These are phyloP conservation scores for Eueides isabella DNA, from an alignment of 1,140 invertebrate species.

Conservation along the genomic window DNA sequence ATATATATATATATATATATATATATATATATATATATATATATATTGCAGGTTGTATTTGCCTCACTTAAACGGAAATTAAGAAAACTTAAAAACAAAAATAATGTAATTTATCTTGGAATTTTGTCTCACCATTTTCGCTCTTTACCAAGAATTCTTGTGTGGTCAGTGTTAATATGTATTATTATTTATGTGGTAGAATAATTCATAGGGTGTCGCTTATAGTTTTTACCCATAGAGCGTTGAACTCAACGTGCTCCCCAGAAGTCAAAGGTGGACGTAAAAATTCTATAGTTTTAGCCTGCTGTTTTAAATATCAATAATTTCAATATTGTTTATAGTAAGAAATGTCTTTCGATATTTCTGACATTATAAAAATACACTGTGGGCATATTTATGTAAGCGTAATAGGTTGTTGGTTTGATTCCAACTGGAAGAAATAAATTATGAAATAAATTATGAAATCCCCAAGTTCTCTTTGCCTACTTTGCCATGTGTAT, in stretches of 20 bases:
- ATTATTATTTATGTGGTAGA: slow-evolving; percentile 44
- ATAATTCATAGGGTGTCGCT: slow-evolving; percentile 43
- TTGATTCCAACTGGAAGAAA: too few relatives aligned
- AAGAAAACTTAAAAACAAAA: slow-evolving; percentile 2
- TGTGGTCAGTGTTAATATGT: slow-evolving; percentile 41
- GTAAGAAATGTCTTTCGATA: neutral
- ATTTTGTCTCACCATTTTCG: slow-evolving; percentile 17
- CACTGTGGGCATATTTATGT: neutral
- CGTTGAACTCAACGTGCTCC: slow-evolving; percentile 40
- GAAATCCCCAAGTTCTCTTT: too few relatives aligned
- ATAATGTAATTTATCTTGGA: slow-evolving; percentile 3
- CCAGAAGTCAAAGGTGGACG: slow-evolving; percentile 22
- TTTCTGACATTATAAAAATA: too few relatives aligned
- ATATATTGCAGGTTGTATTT: too few relatives aligned
- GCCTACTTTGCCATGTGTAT: too few relatives aligned
- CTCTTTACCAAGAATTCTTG: slow-evolving; percentile 30
- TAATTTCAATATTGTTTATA: neutral
- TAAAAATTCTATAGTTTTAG: slow-evolving; percentile 1
- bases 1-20: too few relatives aligned
- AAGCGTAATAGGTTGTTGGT: too few relatives aligned
- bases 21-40: too few relatives aligned
- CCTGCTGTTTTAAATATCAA: neutral
- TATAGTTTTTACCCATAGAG: slow-evolving; percentile 39
- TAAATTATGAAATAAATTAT: too few relatives aligned
- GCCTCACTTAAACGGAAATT: neutral